These are phyloP conservation scores for Drosophila phalerata DNA, from an alignment of 2,888 invertebrate species.

Conservation along the genomic window DNA sequence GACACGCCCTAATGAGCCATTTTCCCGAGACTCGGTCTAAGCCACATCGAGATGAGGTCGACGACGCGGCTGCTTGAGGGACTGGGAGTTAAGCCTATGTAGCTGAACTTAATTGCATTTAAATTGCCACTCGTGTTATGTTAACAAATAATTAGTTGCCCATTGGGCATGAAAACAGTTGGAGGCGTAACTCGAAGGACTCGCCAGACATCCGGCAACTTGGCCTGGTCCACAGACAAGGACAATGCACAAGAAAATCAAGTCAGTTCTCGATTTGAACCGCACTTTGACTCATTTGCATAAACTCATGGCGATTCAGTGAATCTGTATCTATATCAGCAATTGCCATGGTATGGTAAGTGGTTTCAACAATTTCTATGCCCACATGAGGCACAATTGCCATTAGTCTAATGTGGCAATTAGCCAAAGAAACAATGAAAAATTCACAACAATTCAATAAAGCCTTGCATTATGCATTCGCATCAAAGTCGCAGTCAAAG, in stretches of 20 bases:
- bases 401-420: conserved; percentile 42
- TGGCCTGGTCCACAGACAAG: conserved; percentile 48
- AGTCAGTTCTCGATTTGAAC: conserved; percentile 5
- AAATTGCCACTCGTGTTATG: conserved; percentile 83
- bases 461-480: conserved; percentile 47
- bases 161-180: conserved; percentile 68
- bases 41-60: conserved; percentile 27
- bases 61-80: background rate
- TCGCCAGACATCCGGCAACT: conserved; percentile 48
- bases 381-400: conserved; percentile 34
- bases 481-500: conserved; percentile 1
- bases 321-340: background rate
- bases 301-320: conserved; percentile 46
- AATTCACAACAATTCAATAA: conserved; percentile 62
- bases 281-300: conserved; percentile 66
- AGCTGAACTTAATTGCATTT: conserved; percentile 76
- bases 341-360: background rate
- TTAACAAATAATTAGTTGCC: conserved; percentile 82
- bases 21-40: conserved; percentile 25
- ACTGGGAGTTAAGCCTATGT: conserved; percentile 30
- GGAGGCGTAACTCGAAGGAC: conserved; percentile 52
- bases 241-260: conserved; percentile 50
- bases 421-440: conserved; percentile 48
- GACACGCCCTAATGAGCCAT: conserved; percentile 71
- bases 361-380: conserved; percentile 2